Conservation (phyloP, 1,140 invertebrate species). For the Charaxes varanes region DNA sequence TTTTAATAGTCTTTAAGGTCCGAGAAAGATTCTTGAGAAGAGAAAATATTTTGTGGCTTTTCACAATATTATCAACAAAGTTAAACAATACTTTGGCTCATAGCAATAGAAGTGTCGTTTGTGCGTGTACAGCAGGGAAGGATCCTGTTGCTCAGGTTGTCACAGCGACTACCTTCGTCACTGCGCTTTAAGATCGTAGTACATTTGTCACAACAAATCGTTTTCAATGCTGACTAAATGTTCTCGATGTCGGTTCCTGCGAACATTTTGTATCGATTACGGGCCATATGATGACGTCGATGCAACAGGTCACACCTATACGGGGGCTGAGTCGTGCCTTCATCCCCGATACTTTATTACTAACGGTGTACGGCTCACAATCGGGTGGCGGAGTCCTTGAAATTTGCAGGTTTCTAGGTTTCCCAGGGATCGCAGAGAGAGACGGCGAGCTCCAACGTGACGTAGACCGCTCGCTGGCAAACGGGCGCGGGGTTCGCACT, state of each 20-base stretch:
- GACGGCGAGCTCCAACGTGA: conserved; percentile 47
- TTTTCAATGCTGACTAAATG: background rate
- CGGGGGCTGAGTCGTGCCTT: conserved; percentile 7
- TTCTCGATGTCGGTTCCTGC: conserved; percentile 8
- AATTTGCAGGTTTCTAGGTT: conserved; percentile 50
- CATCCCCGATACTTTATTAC: conserved; percentile 21
- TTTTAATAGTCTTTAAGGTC: no score
- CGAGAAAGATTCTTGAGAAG: no score
- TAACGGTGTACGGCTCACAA: conserved; percentile 26
- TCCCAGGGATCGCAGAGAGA: conserved; percentile 47
- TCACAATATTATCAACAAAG: no score
- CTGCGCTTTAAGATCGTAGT: no score
- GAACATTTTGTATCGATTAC: conserved; percentile 40
- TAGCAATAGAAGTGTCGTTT: no score
- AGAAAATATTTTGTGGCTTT: no score
- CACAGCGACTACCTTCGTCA: no score
- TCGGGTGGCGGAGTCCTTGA: conserved; percentile 23
- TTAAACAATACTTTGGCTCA: no score
- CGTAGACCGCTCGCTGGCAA: conserved; percentile 36
- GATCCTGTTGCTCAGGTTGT: no score
- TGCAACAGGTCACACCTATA: conserved; percentile 42
- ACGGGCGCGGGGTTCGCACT: conserved; percentile 35
- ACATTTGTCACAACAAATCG: no score
- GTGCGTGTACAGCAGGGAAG: no score
- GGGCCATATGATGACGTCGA: conserved; percentile 37